Conservation (phyloP, 2,113 vertebrate genomes). For the Tachysurus vachellii region DNA sequence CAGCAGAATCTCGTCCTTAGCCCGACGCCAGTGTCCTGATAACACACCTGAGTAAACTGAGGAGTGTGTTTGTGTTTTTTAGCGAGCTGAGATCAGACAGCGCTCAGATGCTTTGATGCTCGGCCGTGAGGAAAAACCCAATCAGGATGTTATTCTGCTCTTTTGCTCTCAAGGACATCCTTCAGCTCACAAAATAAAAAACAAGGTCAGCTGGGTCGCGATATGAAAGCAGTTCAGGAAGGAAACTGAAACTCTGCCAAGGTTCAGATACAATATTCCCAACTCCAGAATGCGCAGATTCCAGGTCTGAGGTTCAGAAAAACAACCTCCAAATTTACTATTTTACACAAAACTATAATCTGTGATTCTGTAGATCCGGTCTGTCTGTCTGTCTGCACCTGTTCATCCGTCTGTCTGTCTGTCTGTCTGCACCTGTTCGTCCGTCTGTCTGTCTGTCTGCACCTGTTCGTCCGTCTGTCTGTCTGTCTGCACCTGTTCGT, state of each 20-base stretch:
- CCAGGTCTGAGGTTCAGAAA: not conserved
- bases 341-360: not conserved
- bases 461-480: not conserved
- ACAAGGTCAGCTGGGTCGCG: conserved; percentile 57
- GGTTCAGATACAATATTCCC: conserved; percentile 47
- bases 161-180: conserved; percentile 63
- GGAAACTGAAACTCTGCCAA: conserved; percentile 53
- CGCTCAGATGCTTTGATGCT: conserved; percentile 68
- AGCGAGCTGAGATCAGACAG: conserved; percentile 55
- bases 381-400: too few relatives aligned
- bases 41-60: not conserved
- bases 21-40: not conserved
- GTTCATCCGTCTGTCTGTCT: not conserved
- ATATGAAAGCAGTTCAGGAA: conserved; percentile 63
- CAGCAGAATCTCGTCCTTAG: conserved; percentile 15
- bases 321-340: not conserved
- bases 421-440: not conserved
- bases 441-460: not conserved
- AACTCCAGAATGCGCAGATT: conserved; percentile 26
- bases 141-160: conserved; percentile 70
- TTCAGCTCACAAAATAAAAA: conserved; percentile 53
- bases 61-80: not conserved
- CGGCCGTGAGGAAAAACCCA: conserved; percentile 61
- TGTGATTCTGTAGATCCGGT: not conserved
- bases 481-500: not conserved